Evolutionary conservation across 2,888 invertebrate genomes (phyloP).

Genomic region (Criorhina ranunculi): DNA sequence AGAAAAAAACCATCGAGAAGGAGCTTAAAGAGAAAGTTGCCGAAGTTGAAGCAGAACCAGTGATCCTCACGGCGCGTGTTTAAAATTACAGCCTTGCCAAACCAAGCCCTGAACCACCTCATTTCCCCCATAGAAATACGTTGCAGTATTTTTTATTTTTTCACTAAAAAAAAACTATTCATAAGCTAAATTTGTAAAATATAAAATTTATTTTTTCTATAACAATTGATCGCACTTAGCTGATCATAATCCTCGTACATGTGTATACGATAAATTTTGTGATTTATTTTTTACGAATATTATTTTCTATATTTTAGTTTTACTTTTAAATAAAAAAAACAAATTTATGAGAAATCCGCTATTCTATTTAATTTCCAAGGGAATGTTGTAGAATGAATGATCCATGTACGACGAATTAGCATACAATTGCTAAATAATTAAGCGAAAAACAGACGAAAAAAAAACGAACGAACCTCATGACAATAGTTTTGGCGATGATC

Average conservation of each 20-base stretch:
- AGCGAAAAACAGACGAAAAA: slow-evolving; percentile 16
- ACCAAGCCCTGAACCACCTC: slow-evolving; percentile 1
- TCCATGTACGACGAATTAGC: slow-evolving; percentile 57
- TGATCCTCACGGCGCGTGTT: slow-evolving; percentile 83
- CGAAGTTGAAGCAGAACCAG: slow-evolving; percentile 84
- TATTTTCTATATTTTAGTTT: slow-evolving; percentile 48
- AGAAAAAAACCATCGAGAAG: slow-evolving; percentile 81
- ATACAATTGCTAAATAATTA: slow-evolving; percentile 68
- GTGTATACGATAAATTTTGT: slow-evolving; percentile 53
- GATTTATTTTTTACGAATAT: slow-evolving; percentile 68
- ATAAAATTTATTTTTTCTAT: neutral
- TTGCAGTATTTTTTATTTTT: slow-evolving; percentile 59
- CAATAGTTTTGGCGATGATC: slow-evolving; percentile 41
- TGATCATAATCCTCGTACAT: slow-evolving; percentile 1
- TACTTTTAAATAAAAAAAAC: slow-evolving; percentile 49
- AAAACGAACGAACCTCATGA: slow-evolving; percentile 50
- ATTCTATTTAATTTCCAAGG: slow-evolving; percentile 23
- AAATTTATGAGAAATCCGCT: neutral
- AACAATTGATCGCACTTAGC: neutral
- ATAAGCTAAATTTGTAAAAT: slow-evolving; percentile 59
- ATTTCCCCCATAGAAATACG: slow-evolving; percentile 52
- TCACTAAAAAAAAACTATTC: slow-evolving; percentile 13
- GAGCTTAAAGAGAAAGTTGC: slow-evolving; percentile 83
- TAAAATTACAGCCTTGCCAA: slow-evolving; percentile 75
- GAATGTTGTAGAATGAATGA: slow-evolving; percentile 28